Conservation (phyloP, 2,797 vertebrate genomes). For the Muscicapa comitata region DNA sequence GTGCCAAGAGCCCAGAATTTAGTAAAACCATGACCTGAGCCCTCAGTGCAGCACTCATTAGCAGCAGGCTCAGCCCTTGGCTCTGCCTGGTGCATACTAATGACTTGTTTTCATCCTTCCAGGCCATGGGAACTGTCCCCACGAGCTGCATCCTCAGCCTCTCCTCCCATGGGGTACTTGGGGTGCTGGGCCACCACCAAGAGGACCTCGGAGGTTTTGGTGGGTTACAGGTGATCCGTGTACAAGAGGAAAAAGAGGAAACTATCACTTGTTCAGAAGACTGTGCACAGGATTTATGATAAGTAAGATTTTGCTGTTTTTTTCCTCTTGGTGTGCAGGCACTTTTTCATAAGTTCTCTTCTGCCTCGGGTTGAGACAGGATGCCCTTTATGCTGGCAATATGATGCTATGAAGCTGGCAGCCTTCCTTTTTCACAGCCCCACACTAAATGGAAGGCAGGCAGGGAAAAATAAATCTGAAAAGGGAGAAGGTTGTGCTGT, state of each 20-base stretch:
- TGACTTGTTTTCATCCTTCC: background rate
- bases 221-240: background rate
- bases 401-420: background rate
- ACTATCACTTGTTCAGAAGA: background rate
- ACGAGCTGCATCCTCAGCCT: rapidly evolving
- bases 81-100: background rate
- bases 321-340: background rate
- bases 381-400: background rate
- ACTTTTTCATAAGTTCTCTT: background rate
- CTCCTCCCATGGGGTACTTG: rapidly evolving
- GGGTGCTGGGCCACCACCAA: background rate
- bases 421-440: background rate
- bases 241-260: background rate
- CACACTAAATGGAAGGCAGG: background rate
- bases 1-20: background rate
- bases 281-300: background rate
- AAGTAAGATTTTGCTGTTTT: background rate
- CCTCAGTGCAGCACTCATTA: background rate
- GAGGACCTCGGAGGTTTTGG: background rate
- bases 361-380: background rate
- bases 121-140: background rate
- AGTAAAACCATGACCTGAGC: background rate
- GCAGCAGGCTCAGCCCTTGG: background rate
- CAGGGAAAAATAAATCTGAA: background rate
- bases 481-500: background rate